These are phyloP conservation scores for Cataglyphis hispanica DNA, from an alignment of 1,140 invertebrate species.

Conservation along the genomic window DNA sequence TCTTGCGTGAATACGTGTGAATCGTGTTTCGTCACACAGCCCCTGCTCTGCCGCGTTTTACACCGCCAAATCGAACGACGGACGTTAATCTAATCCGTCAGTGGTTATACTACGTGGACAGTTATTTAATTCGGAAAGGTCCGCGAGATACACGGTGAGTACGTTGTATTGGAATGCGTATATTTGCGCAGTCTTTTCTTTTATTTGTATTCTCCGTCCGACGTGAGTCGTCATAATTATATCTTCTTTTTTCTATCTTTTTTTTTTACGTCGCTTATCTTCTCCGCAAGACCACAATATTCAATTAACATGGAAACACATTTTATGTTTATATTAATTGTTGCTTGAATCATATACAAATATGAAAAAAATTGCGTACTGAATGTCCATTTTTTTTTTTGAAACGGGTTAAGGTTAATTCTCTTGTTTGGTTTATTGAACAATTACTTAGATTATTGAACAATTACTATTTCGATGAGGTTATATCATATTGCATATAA, in stretches of 20 bases:
- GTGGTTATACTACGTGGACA: constrained; percentile 18
- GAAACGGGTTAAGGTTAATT: not conserved
- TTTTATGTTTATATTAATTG: too few species aligned
- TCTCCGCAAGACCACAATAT: not conserved
- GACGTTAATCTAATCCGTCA: constrained; percentile 75
- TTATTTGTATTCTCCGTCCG: not conserved
- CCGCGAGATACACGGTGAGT: constrained; percentile 6
- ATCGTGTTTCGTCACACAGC: not conserved
- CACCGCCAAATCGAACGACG: constrained; percentile 73
- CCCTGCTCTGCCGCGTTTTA: constrained; percentile 44
- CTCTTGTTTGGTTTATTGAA: not conserved
- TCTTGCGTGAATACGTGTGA: not conserved
- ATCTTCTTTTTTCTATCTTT: constrained; percentile 39
- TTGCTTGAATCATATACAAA: too few species aligned
- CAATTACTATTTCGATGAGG: not conserved
- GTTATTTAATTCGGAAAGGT: constrained; percentile 10
- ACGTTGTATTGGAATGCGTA: not conserved
- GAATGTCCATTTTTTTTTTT: not conserved
- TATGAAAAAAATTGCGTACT: too few species aligned
- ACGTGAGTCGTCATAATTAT: constrained; percentile 70
- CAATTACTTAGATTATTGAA: not conserved
- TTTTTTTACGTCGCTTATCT: constrained; percentile 44
- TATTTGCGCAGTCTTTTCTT: not conserved
- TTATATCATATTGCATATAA: not conserved
- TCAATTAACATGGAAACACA: not conserved